Conservation (phyloP, 2,888 invertebrate species). For the Melanchra persicariae region DNA sequence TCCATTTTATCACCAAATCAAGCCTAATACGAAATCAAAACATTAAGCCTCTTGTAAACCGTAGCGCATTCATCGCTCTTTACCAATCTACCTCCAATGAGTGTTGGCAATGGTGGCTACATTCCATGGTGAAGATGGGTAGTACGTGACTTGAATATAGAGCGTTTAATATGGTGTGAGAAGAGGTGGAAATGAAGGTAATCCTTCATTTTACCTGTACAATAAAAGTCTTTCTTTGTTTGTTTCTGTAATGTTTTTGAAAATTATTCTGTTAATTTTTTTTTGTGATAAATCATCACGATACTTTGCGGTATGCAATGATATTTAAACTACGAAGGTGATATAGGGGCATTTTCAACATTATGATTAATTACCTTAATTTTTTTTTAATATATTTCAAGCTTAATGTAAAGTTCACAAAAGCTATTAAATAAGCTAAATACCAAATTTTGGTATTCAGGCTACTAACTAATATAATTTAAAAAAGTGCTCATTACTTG, state of each 20-base stretch:
- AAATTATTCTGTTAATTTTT: neutral
- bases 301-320: too few species aligned
- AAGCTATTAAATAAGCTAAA: too few species aligned
- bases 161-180: neutral
- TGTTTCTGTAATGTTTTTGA: neutral
- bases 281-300: too few species aligned
- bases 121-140: slow-evolving; percentile 6
- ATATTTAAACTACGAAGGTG: too few species aligned
- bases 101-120: slow-evolving; percentile 16
- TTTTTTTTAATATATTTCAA: too few species aligned
- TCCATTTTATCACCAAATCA: neutral
- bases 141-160: slow-evolving; percentile 15
- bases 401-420: too few species aligned
- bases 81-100: slow-evolving; percentile 30
- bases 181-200: neutral
- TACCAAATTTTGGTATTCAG: too few species aligned
- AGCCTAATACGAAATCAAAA: slow-evolving; percentile 15
- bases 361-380: too few species aligned
- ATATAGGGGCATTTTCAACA: too few species aligned
- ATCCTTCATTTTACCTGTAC: neutral
- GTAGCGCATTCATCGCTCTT: slow-evolving; percentile 18
- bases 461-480: too few species aligned
- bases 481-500: too few species aligned
- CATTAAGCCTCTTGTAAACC: slow-evolving; percentile 30
- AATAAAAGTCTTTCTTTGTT: neutral